Evolutionary conservation across 2,113 vertebrate genomes (phyloP), one percentile per base, ranked within the genome.

Genomic region (Brevimyrus niger): DNA sequence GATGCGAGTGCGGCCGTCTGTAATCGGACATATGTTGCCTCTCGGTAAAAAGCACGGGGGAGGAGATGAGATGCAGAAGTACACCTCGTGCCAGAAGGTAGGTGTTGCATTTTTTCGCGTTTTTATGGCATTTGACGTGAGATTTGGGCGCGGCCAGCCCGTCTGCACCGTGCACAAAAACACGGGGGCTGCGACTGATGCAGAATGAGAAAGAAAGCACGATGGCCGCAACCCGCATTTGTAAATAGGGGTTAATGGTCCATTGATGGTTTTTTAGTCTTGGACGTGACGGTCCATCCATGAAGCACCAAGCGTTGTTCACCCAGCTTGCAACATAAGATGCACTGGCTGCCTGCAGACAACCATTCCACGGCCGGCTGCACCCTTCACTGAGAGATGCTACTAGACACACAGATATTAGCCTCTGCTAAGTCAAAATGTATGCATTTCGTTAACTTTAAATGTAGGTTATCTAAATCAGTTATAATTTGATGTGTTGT

Each of bases 171-270:
- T 46, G 42, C 38, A 23, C 82, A 47, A 21, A 46, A 46, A 47
- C 76, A 82, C 76, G 31, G 42, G 76, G 31, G 76, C 61, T 82
- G 76, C 76, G 76, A 82, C 38, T 82, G 76, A 82, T 82, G 76
- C 76, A 21, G 42, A 19, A 19, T 82, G 10, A 11, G n/a, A 69
- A 27, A 82, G 17, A 82, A 7, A 82, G 8, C 38, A 44, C 76
- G 82, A 23, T 84, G 82, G 82, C 73, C 35, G 73, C 73, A 5
- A 17, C 35, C 4, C 73, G 73, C 13, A 42, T 42, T 6, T 42
- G 73, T 15, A 76, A 35, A 42, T 69, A 31, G 27, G 61, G 27
- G 69, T 38, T 35, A 42, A 80, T 15, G 31, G 35, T 80, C n/a
- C 35, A 80, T 42, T 35, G 23, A 13, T 31, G 73, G 73, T 80